Evolutionary conservation across 2,113 vertebrate genomes (phyloP), one percentile per base, ranked within the genome.

Genomic region (Aplodontia rufa): DNA sequence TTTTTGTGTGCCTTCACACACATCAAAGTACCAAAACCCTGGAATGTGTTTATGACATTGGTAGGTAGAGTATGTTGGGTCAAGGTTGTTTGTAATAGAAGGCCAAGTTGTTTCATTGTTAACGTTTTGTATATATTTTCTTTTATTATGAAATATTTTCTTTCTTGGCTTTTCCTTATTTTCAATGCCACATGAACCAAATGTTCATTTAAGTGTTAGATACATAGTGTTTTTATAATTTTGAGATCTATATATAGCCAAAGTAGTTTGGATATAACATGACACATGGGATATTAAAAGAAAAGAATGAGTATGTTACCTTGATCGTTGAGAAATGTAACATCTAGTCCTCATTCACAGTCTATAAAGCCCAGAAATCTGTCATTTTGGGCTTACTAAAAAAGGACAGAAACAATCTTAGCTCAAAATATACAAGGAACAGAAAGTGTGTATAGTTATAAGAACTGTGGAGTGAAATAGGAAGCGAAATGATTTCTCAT

Each of bases 241-340:
- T 42, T 22, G 87, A 94, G 58, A 94, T 95, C 55, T 72, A 42
- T 14, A 83, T 93, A 84, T 75, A 90, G 32, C 14, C 53, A 64
- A 87, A 10, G 72, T n/a, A 75, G 26, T 62, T 92, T 92, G 55
- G 4, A 49, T 81, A 81, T 75, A 72, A 90, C 26, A 83, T 75
- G 74, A 90, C 26, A 83, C 14, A 49, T 37, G 58, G 45, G 35
- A 76, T 24, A 80, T 85, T 91, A 95, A 81, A 89, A 72, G 47
- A 24, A 9, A 71, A 47, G 81, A 82, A 45, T 1, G 11, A 89
- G 22, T 72, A 45, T 49, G 12, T 60, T 51, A 83, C 5, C 9
- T 16, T 84, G 24, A 45, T 75, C 26, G 75, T 94, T 94, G 66
- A 93, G 76, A 94, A 81, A 96, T 81, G 47, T 91, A 78, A 85